phyloP scores from a whole-genome alignment of 1,140 invertebrate species.

The Anoplophora glabripennis region DNA sequence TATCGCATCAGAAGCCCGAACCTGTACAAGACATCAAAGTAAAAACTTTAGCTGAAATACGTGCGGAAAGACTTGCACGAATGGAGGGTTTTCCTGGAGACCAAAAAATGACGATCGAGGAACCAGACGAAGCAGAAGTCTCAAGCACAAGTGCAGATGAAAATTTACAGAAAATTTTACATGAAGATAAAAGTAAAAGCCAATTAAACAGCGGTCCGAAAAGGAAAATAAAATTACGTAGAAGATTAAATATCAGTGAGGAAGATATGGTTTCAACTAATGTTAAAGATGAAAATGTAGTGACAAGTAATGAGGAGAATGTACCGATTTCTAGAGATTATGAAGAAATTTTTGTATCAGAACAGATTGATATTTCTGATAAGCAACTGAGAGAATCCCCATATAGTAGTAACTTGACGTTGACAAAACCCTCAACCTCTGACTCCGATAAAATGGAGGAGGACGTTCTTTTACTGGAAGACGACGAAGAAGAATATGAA shows the following conservation, averaged over 20 bases:
- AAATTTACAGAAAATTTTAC: slow-evolving; percentile 9
- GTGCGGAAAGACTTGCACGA: slow-evolving; percentile 32
- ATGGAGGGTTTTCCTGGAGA: not conserved
- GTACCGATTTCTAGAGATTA: not conserved
- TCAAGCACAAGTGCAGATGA: slow-evolving; percentile 37
- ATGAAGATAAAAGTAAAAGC: slow-evolving; percentile 12
- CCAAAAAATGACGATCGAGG: not conserved
- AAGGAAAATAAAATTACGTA: slow-evolving; percentile 12
- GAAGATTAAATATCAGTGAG: not conserved
- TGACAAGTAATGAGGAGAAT: slow-evolving; percentile 3
- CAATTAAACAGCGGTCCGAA: not conserved
- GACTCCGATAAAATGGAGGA: slow-evolving; percentile 31
- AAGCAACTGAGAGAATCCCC: not conserved
- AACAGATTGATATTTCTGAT: not conserved
- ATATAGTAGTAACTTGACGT: not conserved
- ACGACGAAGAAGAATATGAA: slow-evolving; percentile 38
- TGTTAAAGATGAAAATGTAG: slow-evolving; percentile 1
- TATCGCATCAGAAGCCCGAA: slow-evolving; percentile 12
- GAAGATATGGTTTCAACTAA: slow-evolving; percentile 12
- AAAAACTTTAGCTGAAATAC: slow-evolving; percentile 46
- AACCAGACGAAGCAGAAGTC: slow-evolving; percentile 29
- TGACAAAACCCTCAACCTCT: not conserved
- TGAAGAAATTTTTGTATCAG: too few relatives aligned
- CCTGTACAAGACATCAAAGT: slow-evolving; percentile 39
- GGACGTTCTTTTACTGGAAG: slow-evolving; percentile 38